Base-by-base conservation (phyloP, 2,113 vertebrate species). In the Geococcyx californianus region DNA sequence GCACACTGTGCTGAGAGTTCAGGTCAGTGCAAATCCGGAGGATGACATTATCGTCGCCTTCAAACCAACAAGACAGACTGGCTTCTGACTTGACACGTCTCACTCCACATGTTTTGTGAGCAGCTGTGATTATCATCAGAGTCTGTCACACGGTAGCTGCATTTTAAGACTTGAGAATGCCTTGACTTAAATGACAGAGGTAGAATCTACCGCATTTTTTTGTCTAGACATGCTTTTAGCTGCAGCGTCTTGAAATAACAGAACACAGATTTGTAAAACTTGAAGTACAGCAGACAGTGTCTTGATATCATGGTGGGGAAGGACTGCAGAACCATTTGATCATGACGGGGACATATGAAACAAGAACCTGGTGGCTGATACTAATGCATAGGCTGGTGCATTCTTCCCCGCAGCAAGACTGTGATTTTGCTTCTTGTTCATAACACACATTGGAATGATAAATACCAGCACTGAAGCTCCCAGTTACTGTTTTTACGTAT, bases 191-290 rank as follows among this genome's bases (percentile, higher is more conserved):
- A 55, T 0, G 11, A 40, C 13, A 3, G 82, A 95, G 74, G 85
- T 70, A 59, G 78, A 85, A 94, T 85, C 59, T 82, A 55, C 74
- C 67, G 77, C 34, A 11, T 87, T 90, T 86, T 87, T 90, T 74
- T 87, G 72, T 90, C 91, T 95, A 82, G 87, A 90, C 55, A 10
- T 79, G 87, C 75, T 91, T 91, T 95, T 93, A 91, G 78, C 76
- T 80, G 45, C 58, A 58, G 29, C 3, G 2, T 59, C 76, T 68
- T 90, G 34, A 89, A 82, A 82, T 60, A 67, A 75, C 11, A 60
- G 69, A 74, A 60, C 28, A n/a, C 9, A 31, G 33, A 29, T 64
- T 70, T 75, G n/a, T 64, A 75, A 89, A 84, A 94, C 68, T 21
- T 49, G 36, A 75, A 87, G 81, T 81, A 52, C 17, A 63, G 33